Conservation (phyloP, 2,113 vertebrate species). For the Corythaeola cristata region DNA sequence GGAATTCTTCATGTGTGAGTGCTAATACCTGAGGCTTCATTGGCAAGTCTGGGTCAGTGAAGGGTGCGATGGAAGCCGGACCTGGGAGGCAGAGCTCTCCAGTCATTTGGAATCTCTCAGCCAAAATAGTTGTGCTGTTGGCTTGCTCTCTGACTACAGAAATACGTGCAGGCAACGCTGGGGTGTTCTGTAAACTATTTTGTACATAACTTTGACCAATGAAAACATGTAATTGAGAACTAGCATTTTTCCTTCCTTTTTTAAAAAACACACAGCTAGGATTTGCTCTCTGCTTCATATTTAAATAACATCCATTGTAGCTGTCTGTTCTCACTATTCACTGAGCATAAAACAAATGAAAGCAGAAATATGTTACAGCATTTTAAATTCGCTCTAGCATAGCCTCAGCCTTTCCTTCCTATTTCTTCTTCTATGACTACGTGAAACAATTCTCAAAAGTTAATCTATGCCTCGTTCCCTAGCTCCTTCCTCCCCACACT, state of each 20-base stretch:
- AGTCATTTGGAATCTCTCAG: background rate
- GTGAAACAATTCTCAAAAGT: background rate
- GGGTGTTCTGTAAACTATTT: conserved; percentile 15
- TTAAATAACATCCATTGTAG: conserved; percentile 27
- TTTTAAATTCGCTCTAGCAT: background rate
- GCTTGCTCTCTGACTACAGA: background rate
- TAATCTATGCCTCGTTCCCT: background rate
- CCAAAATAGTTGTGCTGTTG: background rate
- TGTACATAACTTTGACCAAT: conserved; percentile 7
- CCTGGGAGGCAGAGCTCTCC: background rate
- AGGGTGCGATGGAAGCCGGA: background rate
- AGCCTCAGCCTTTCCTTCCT: background rate
- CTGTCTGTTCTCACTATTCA: conserved; percentile 36
- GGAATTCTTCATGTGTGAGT: background rate
- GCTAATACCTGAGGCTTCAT: background rate
- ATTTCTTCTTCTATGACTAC: background rate
- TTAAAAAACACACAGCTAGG: background rate
- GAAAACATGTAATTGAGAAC: conserved; percentile 39
- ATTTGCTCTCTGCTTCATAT: conserved; percentile 52
- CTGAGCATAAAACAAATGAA: conserved; percentile 10
- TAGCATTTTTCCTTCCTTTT: background rate
- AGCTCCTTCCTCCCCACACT: background rate
- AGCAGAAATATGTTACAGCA: conserved; percentile 28
- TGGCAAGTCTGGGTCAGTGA: background rate
- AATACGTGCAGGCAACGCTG: background rate